Conservation (phyloP, 2,113 vertebrate genomes). For the Gnathonemus echidnorhynchus region DNA sequence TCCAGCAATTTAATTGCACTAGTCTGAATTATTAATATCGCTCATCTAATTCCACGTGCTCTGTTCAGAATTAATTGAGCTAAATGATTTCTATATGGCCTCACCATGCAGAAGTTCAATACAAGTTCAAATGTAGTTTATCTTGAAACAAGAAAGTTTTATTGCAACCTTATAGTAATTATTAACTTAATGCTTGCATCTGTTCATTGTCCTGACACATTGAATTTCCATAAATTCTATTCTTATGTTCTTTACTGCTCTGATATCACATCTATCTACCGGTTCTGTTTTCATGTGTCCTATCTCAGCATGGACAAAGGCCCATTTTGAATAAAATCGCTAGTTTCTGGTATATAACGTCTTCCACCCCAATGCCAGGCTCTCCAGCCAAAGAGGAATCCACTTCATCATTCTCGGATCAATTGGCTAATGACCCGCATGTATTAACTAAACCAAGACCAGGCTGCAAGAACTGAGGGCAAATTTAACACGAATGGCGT, state of each 20-base stretch:
- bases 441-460: not conserved
- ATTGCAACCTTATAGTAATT: conserved; percentile 1
- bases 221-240: not conserved
- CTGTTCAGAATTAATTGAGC: not conserved
- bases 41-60: not conserved
- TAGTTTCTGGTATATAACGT: not conserved
- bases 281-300: not conserved
- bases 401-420: not conserved
- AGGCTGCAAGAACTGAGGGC: not conserved
- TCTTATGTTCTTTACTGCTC: not conserved
- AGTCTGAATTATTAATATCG: conserved; percentile 9
- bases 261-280: not conserved
- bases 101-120: not conserved
- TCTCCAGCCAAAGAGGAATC: not conserved
- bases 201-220: not conserved
- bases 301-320: not conserved
- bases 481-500: not conserved
- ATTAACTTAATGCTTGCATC: not conserved
- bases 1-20: not conserved
- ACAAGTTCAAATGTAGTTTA: not conserved
- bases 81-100: not conserved
- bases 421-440: not conserved
- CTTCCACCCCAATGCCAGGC: not conserved
- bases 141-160: not conserved
- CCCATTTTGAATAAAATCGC: not conserved